Evolutionary conservation across 2,113 vertebrate genomes (phyloP), one percentile per base, ranked within the genome.

Genomic region (Labeo catla): DNA sequence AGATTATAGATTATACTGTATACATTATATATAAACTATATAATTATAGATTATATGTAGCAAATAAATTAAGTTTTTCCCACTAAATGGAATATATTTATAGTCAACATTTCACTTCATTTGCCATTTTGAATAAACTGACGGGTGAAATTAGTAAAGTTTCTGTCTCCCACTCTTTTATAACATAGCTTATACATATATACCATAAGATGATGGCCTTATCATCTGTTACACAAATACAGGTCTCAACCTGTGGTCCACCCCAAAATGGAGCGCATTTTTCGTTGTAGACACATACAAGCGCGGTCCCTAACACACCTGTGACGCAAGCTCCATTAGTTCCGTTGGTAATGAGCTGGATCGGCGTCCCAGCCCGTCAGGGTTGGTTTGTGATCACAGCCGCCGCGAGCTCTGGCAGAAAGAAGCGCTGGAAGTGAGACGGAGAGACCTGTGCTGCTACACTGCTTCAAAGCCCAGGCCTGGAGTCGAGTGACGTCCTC

Each of bases 281-380:
- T 81, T 66, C 6, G 21, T 43, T 16, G 21, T 16, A 73, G 45
- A 54, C 59, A 45, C 11, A 89, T 21, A 86, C 43, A 59, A 49
- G n/a, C 28, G 6, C 77, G 47, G 81, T 57, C 39, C 21, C 54
- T 28, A 73, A 84, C 81, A 61, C 84, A 77, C 68, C 70, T 84
- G 83, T 89, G 72, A 88, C n/a, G 23, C 82, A 84, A 77, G 85
- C 81, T 76, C 86, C 87, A 89, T 91, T 91, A 91, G 84, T 86
- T 86, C 76, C 54, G 21, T 50, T 65, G 84, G 74, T 89, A 91
- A 91, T 91, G 87, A 88, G 83, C 65, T 80, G 83, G 80, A 86
- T 16, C 82, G 34, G 76, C 68, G 13, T 84, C 84, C 86, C 76
- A 9, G 50, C 52, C 74, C 45, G 85, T 43, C 36, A 77, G 65